Base-by-base conservation (phyloP, 2,113 vertebrate genomes). In the Burhinus oedicnemus region DNA sequence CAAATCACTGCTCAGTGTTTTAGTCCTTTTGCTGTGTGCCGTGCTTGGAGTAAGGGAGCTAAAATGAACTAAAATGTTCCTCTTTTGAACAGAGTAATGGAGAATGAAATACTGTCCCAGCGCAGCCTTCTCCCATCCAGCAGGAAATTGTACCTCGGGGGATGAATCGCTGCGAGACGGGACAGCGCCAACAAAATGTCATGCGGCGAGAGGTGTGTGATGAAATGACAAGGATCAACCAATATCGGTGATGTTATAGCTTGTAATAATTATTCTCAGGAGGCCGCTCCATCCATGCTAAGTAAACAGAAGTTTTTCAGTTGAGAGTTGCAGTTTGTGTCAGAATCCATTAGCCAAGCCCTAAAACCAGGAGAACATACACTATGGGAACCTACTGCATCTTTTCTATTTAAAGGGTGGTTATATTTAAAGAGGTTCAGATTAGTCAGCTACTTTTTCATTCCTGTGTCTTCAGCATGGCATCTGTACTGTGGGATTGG, bases 231-330 rank as follows among this genome's bases (percentile, higher is more conserved):
- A 91, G 71, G 42, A 78, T 81, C 78, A 71, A 74, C 64, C 75
- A 47, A 2, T 71, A 84, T 8, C 8, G 3, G 68, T 29, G 71
- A 80, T 86, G 70, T 86, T 91, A 51, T 44, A 66, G 26, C 82
- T 88, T 64, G 42, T 78, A 83, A 61, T 36, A 91, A 45, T 83
- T 88, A 72, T 91, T 57, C 91, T 90, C 84, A 27, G 5, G 60
- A 71, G 75, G n/a, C 51, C 68, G 29, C 47, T 91, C 40, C 44
- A 57, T 80, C 83, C 64, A 44, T 60, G 55, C 82, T 83, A 81
- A 83, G 80, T 58, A 83, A 96, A 90, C 54, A 91, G 51, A 66
- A 75, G 12, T 11, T 91, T 97, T 93, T 83, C 60, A 86, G 42
- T 26, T 66, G 51, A 74, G 70, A 72, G 54, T 71, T 93, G 40